Evolutionary conservation across 2,113 vertebrate species (phyloP), one percentile per base, ranked within the genome.

Genomic region (Tyto alba): DNA sequence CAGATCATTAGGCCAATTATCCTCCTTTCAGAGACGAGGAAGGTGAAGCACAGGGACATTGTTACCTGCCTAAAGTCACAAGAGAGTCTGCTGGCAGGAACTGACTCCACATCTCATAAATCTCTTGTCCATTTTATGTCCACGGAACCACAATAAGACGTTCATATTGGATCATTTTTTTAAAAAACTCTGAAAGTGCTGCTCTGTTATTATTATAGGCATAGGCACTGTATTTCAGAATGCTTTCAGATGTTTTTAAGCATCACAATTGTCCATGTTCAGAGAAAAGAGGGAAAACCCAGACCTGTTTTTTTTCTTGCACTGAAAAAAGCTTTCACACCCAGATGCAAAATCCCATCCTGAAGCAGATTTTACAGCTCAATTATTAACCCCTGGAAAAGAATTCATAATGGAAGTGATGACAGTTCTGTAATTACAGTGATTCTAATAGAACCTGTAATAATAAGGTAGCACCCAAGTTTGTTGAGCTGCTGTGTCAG

Each of bases 391-490:
- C 32, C 10, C 2, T 50, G 63, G 63, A 48, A 94, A 80, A 83
- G 36, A 84, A 84, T 75, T 96, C 29, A 13, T 88, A 80, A 69
- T 87, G 30, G 14, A 71, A 82, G 13, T 55, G 45, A 56, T 88
- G 92, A 72, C 56, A 89, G 40, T 79, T 89, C 77, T 78, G 72
- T 90, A 88, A 91, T 95, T 95, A 89, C 30, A 78, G 45, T 36
- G 26, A 55, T 95, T 77, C 73, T 77, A 82, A 53, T 43, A 80
- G 60, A 83, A 82, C 67, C 57, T 88, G 32, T 93, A 96, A 89
- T 80, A 91, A 59, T 74, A 74, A 91, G 59, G 59, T 86, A 92
- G 64, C 40, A 52, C 36, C 55, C 19, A 77, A 40, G 45, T 81
- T 90, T 74, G 29, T 55, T 79, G 69, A 78, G 53, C 26, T 94